A percentile compares a stretch with the other conserved stretches of the same genome.
phyloP scores from a whole-genome alignment of 1,140 invertebrate genomes.

The Panonychus citri region DNA sequence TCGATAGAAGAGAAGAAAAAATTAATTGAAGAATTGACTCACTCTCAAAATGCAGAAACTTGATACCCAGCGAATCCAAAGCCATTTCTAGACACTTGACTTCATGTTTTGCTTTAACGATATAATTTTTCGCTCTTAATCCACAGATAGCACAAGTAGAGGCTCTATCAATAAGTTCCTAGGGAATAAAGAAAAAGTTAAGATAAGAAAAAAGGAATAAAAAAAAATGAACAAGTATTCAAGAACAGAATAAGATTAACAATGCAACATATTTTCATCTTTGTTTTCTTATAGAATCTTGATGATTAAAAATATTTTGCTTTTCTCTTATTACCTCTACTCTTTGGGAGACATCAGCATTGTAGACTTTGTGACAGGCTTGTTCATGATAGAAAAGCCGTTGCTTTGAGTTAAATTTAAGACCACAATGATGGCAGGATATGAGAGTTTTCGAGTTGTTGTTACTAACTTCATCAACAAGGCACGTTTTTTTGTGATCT shows the following conservation, averaged over 20 bases:
- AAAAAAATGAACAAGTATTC: neutral
- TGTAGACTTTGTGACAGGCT: constrained; percentile 2
- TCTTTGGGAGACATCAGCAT: neutral
- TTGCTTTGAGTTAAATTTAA: constrained; percentile 18
- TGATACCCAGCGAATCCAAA: neutral
- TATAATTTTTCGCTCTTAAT: neutral
- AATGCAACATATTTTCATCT: too few relatives aligned
- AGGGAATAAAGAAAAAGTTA: neutral
- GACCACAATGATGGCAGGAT: constrained; percentile 15
- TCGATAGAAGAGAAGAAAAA: neutral
- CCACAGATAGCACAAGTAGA: constrained; percentile 2
- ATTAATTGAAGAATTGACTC: neutral
- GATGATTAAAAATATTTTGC: too few relatives aligned
- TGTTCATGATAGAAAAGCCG: constrained; percentile 9
- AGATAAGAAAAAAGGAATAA: neutral
- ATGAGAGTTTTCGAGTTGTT: neutral
- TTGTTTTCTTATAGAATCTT: too few relatives aligned
- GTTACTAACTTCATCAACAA: neutral
- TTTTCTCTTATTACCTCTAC: neutral
- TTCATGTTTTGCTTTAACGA: constrained; percentile 1
- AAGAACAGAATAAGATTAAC: too few relatives aligned
- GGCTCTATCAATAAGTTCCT: neutral
- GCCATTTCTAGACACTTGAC: neutral
- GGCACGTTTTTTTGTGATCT: constrained; percentile 1
- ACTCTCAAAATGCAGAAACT: neutral